phyloP scores from a whole-genome alignment of 2,888 invertebrate species.

The Dysmachus trigonus region DNA sequence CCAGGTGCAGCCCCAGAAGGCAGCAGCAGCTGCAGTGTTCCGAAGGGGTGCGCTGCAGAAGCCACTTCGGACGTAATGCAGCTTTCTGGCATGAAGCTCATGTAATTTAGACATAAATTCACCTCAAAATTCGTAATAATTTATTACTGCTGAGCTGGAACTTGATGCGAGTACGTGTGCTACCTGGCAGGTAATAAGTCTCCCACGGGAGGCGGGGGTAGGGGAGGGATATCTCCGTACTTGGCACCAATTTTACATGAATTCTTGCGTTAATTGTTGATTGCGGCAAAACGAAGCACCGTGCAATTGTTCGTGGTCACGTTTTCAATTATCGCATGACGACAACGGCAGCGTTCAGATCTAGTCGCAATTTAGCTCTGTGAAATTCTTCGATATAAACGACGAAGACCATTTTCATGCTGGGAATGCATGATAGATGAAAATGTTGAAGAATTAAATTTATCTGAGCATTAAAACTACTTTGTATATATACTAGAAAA shows the following conservation, averaged over 20 bases:
- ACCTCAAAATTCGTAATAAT: conserved; percentile 11
- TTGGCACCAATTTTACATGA: background rate
- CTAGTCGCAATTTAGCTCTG: background rate
- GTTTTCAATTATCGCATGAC: background rate
- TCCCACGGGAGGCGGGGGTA: background rate
- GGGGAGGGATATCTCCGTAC: background rate
- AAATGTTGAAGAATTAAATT: background rate
- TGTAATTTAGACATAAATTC: conserved; percentile 26
- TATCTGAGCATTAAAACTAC: background rate
- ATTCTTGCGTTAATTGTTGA: background rate
- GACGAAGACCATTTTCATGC: background rate
- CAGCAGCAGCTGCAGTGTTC: no score
- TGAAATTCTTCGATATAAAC: background rate
- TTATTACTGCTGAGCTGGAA: background rate
- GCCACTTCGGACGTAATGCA: background rate
- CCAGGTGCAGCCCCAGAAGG: background rate
- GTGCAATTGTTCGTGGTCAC: background rate
- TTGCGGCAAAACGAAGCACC: background rate
- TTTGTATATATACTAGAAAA: no score
- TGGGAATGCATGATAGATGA: background rate
- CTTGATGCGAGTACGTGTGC: background rate
- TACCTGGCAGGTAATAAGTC: background rate
- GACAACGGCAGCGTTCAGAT: background rate
- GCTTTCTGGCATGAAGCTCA: background rate
- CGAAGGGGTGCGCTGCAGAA: background rate